Percentiles rank a stretch among this genome's conserved stretches.
phyloP scores from a whole-genome alignment of 2,113 vertebrate genomes.

The Ginglymostoma cirratum region DNA sequence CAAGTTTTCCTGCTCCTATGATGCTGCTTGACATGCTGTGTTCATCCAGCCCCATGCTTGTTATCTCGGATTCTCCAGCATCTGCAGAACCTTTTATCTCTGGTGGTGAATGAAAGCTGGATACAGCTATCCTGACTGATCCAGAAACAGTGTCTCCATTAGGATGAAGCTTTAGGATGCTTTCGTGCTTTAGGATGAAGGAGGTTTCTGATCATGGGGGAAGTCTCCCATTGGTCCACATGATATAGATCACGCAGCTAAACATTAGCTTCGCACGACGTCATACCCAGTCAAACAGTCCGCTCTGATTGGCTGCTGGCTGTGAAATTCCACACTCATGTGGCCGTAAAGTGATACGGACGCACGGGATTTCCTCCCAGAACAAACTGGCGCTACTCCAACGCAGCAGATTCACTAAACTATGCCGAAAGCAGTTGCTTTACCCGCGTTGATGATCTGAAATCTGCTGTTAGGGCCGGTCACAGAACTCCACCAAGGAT shows the following conservation, averaged over 20 bases:
- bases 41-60: no score
- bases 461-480: background rate
- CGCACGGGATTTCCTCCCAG: background rate
- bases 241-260: background rate
- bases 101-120: background rate
- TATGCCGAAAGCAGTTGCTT: background rate
- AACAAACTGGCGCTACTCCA: no score
- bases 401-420: background rate
- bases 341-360: background rate
- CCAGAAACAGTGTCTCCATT: background rate
- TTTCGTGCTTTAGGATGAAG: background rate
- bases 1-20: no score
- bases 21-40: no score
- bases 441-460: no score
- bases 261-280: background rate
- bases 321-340: background rate
- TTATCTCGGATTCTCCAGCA: no score
- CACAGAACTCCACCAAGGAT: background rate
- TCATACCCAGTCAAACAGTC: background rate
- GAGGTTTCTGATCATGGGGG: background rate
- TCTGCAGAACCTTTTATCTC: no score
- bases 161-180: no score
- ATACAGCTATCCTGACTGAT: background rate
- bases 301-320: background rate
- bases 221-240: background rate